phyloP scores from a whole-genome alignment of 2,888 invertebrate species.

The Dasypogon diadema region DNA sequence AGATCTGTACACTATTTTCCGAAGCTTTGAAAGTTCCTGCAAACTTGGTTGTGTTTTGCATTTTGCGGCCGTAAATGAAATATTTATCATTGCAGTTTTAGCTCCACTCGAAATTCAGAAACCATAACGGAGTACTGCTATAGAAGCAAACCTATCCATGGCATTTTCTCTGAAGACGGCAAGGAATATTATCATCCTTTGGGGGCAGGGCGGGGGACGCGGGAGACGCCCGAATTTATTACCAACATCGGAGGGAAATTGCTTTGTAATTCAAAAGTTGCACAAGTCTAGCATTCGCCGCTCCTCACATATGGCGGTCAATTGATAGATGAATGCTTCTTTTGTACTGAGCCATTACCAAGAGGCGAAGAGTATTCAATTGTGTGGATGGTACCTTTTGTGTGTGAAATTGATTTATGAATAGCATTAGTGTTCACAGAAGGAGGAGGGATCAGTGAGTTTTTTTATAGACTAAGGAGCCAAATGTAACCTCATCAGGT shows the following conservation, averaged over 20 bases:
- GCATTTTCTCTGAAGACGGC: neutral
- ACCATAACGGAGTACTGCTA: neutral
- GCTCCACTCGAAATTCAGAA: neutral
- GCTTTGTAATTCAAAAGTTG: constrained; percentile 44
- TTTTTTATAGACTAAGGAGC: too few relatives aligned
- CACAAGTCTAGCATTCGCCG: constrained; percentile 12
- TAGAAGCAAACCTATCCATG: constrained; percentile 6
- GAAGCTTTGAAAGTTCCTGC: constrained; percentile 27
- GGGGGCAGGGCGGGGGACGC: neutral
- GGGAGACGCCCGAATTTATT: constrained; percentile 11
- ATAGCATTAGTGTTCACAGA: too few relatives aligned
- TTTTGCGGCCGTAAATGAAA: constrained; percentile 42
- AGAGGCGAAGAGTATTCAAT: neutral
- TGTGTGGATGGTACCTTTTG: constrained; percentile 21
- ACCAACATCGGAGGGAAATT: constrained; percentile 20
- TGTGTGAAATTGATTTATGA: constrained; percentile 36
- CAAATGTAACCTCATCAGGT: too few relatives aligned
- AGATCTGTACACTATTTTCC: constrained; percentile 30
- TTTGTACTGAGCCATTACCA: neutral
- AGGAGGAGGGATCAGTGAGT: too few relatives aligned
- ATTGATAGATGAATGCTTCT: constrained; percentile 33
- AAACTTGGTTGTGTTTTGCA: constrained; percentile 37
- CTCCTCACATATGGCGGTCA: constrained; percentile 30
- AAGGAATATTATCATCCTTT: constrained; percentile 18
- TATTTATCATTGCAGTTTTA: constrained; percentile 42